Conservation (phyloP, 2,113 vertebrate genomes). For the Glaucomys volans region DNA sequence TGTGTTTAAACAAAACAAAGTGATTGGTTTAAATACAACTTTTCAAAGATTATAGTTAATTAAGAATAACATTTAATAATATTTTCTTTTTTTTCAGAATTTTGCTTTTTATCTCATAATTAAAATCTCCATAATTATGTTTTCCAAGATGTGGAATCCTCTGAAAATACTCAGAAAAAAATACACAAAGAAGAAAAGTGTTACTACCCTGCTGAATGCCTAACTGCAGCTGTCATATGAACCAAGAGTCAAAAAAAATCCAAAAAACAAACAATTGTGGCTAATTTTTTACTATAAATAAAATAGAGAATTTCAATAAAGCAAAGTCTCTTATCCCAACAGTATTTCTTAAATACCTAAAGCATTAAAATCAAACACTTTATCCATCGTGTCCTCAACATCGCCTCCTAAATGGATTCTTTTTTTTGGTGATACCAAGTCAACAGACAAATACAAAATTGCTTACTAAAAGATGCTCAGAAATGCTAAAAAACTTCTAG, state of each 20-base stretch:
- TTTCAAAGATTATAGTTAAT: conserved; percentile 29
- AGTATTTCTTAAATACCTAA: conserved; percentile 44
- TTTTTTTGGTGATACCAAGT: conserved; percentile 25
- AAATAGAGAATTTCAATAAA: conserved; percentile 37
- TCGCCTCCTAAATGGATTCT: background rate
- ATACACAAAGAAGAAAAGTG: conserved; percentile 24
- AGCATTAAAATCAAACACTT: background rate
- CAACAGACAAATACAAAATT: conserved; percentile 42
- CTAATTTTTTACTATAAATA: no score
- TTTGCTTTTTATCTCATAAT: conserved; percentile 26
- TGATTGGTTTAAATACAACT: conserved; percentile 33
- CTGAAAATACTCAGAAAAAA: conserved; percentile 39
- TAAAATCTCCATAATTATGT: conserved; percentile 38
- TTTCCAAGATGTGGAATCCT: background rate
- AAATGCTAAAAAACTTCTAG: conserved; percentile 13
- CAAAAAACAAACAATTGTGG: no score
- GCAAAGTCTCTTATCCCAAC: conserved; percentile 44
- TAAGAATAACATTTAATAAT: conserved; percentile 15
- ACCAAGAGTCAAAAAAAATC: conserved; percentile 47
- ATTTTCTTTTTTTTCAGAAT: no score
- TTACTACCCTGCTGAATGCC: background rate
- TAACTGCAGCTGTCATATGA: conserved; percentile 5
- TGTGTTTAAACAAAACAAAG: conserved; percentile 20
- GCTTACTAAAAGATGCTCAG: conserved; percentile 27
- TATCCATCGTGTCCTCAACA: conserved; percentile 14